Evolutionary conservation across 92 coral and sea anemone species (phyloP), one percentile per base, ranked within the genome.

Genomic region (Epizoanthus ramosus): DNA sequence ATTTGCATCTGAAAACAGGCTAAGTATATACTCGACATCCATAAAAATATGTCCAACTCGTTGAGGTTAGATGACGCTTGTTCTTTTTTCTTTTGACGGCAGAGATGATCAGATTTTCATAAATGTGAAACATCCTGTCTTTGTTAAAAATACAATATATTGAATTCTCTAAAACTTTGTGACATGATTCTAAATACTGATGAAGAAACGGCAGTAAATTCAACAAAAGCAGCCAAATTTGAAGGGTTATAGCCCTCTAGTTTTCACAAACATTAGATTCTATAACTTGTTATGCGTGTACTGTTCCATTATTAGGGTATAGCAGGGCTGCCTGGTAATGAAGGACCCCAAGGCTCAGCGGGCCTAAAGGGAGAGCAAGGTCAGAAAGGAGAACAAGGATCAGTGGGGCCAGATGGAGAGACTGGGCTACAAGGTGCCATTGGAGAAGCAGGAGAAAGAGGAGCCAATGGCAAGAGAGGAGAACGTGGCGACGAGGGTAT

Each of bases 401-500:
- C 22, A 19, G 2, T 4, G 3, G 71, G 71, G 18, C 21, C 47
- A 16, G n/a, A 0, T 28, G 71, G 71, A 8, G 10, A 19, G 50
- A 1, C 22, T n/a, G 71, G 71, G 5, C 3, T 5, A 41, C 21
- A 22, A 10, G 71, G 71, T 0, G 8, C 1, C 2, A 1, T 4
- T 22, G 71, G 71, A 2, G 71, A 67, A 33, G 8, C 35, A 67
- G 71, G 71, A 67, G 71, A 67, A 31, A 4, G 43, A 22, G 71
- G 71, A 37, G 8, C 14, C 4, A 67, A 67, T 67, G 71, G 71
- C 22, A 67, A 33, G 16, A 67, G 12, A 18, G 71, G 71, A 33
- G 50, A 67, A 67, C 71, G 50, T 31, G 71, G 71, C 71, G 47
- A 15, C 0, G 22, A 67, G 0, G 71, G 71, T 41, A 22, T n/a